Conservation (phyloP, 2,888 invertebrate genomes). For the Noctua pronuba region DNA sequence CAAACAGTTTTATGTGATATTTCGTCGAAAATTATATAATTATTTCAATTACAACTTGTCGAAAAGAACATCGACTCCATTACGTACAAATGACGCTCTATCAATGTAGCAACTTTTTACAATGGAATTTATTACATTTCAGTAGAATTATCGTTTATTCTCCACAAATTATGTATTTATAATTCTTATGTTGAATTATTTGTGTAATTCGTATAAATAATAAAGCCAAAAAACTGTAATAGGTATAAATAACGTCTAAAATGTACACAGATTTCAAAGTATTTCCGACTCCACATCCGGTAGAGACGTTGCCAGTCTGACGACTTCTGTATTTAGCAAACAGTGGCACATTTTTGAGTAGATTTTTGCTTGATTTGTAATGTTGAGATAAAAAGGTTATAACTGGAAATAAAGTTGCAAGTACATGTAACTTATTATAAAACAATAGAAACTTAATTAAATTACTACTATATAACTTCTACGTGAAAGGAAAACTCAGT, state of each 20-base stretch:
- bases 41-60: constrained; percentile 79
- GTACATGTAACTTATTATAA: background rate
- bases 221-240: rapidly evolving
- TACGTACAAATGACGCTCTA: constrained; percentile 92
- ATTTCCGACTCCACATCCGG: constrained; percentile 77
- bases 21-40: constrained; percentile 77
- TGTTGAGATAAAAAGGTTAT: constrained; percentile 15
- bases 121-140: constrained; percentile 77
- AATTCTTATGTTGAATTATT: background rate
- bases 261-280: constrained; percentile 47
- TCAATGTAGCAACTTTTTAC: constrained; percentile 83
- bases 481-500: background rate
- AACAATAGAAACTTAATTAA: background rate
- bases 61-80: constrained; percentile 91
- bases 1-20: constrained; percentile 82
- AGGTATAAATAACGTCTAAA: constrained; percentile 4
- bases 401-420: constrained; percentile 1
- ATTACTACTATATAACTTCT: background rate
- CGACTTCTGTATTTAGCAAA: constrained; percentile 89
- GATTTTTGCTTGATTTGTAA: constrained; percentile 53
- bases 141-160: background rate
- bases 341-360: constrained; percentile 70
- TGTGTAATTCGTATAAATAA: rapidly evolving
- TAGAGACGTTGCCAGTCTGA: constrained; percentile 87
- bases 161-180: background rate